Conservation (phyloP, 1,140 invertebrate species). For the Atta texana region DNA sequence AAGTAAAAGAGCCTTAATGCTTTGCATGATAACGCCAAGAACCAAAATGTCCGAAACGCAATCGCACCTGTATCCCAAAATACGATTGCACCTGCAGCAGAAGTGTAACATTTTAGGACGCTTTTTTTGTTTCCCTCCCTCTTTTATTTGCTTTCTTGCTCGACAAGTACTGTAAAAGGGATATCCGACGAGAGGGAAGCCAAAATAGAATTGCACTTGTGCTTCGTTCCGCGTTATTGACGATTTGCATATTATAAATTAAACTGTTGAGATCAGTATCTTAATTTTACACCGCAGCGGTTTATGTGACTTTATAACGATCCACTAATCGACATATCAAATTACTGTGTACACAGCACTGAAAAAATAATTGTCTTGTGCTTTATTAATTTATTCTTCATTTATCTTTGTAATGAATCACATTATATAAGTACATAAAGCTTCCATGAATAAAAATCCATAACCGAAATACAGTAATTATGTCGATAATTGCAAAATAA, state of each 20-base stretch:
- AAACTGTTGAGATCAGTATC: slow-evolving; percentile 50
- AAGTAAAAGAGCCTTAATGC: not conserved
- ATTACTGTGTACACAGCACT: slow-evolving; percentile 27
- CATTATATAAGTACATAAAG: not conserved
- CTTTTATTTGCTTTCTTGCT: not conserved
- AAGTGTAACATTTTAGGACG: slow-evolving; percentile 56
- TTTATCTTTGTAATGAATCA: not conserved
- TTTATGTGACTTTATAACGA: slow-evolving; percentile 9
- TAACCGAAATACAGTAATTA: not conserved
- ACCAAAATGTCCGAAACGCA: slow-evolving; percentile 42
- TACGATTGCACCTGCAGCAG: slow-evolving; percentile 64
- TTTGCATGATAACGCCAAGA: slow-evolving; percentile 29
- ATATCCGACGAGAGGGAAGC: not conserved
- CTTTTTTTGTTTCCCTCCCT: not conserved
- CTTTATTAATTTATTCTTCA: slow-evolving; percentile 27
- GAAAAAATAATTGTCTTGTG: slow-evolving; percentile 48
- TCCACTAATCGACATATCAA: slow-evolving; percentile 35
- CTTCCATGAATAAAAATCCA: not conserved
- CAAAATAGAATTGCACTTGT: slow-evolving; percentile 1
- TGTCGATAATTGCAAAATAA: not conserved
- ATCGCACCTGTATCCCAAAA: slow-evolving; percentile 67
- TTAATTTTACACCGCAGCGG: slow-evolving; percentile 35
- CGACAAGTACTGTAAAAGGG: slow-evolving; percentile 2
- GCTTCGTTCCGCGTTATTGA: slow-evolving; percentile 7
- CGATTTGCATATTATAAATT: slow-evolving; percentile 11